These are phyloP conservation scores for Chironomus tentans DNA, from an alignment of 2,888 invertebrate species.

Conservation along the genomic window DNA sequence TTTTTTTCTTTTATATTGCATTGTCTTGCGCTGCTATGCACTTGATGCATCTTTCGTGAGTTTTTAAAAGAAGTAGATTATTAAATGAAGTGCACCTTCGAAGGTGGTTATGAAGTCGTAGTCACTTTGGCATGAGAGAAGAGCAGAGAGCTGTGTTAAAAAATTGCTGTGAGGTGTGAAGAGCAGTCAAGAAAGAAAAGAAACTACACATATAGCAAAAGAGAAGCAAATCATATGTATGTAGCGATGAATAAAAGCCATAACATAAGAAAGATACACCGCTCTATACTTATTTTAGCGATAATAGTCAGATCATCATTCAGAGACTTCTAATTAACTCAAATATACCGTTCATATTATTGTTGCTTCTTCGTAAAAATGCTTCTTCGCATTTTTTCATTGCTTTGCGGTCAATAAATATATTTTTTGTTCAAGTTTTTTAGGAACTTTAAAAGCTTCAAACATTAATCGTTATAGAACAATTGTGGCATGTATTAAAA, in stretches of 20 bases:
- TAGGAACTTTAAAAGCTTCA: too few species aligned
- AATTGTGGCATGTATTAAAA: too few species aligned
- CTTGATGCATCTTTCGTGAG: not conserved
- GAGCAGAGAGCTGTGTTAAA: not conserved
- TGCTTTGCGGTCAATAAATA: too few species aligned
- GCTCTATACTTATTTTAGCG: slow-evolving; percentile 24
- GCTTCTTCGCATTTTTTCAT: not conserved
- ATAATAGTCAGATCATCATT: slow-evolving; percentile 26
- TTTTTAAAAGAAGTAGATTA: not conserved
- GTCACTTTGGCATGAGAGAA: not conserved
- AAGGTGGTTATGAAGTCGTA: not conserved
- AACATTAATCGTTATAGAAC: too few species aligned
- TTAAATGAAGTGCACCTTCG: not conserved
- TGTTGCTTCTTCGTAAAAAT: too few species aligned
- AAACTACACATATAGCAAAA: not conserved
- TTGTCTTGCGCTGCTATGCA: slow-evolving; percentile 10
- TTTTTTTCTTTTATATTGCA: not conserved
- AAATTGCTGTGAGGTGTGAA: slow-evolving; percentile 25
- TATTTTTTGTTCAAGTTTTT: too few species aligned
- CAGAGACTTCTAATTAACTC: slow-evolving; percentile 24
- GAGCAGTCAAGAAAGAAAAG: not conserved
- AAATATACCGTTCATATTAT: slow-evolving; percentile 12
- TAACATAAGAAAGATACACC: not conserved
- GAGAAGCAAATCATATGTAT: not conserved
- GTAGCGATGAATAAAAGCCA: not conserved